A percentile compares a stretch with the other conserved stretches of the same genome.
phyloP scores from a whole-genome alignment of 2,113 vertebrate genomes.

The Clarias gariepinus region DNA sequence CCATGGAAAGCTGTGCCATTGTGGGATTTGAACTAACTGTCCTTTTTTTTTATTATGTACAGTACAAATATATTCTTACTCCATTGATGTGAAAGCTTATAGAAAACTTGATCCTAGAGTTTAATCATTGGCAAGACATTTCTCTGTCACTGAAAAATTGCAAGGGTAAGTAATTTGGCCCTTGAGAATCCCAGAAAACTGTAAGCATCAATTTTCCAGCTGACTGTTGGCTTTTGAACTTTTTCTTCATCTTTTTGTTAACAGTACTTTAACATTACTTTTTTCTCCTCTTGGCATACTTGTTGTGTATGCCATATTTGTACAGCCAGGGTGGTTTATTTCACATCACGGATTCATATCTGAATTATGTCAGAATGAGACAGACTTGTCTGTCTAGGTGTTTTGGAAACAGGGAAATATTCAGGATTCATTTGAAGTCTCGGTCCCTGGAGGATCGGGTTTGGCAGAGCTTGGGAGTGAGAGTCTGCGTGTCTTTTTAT shows the following conservation, averaged over 20 bases:
- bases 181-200: no score
- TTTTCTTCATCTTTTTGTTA: background rate
- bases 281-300: background rate
- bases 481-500: constrained; percentile 4
- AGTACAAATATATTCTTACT: background rate
- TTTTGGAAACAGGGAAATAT: background rate
- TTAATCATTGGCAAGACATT: background rate
- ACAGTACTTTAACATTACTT: background rate
- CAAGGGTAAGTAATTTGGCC: no score
- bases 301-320: background rate
- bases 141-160: background rate
- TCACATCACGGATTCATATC: background rate
- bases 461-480: background rate
- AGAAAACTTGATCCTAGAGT: background rate
- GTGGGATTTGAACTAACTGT: background rate
- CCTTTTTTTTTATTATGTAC: background rate
- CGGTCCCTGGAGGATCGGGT: background rate
- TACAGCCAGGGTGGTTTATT: background rate
- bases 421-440: constrained; percentile 33
- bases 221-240: no score
- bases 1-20: background rate
- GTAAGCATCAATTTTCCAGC: no score
- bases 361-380: background rate
- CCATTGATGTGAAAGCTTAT: background rate
- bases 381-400: background rate